These are phyloP conservation scores for Meleagris gallopavo DNA, from an alignment of 2,113 vertebrate species.

Conservation along the genomic window DNA sequence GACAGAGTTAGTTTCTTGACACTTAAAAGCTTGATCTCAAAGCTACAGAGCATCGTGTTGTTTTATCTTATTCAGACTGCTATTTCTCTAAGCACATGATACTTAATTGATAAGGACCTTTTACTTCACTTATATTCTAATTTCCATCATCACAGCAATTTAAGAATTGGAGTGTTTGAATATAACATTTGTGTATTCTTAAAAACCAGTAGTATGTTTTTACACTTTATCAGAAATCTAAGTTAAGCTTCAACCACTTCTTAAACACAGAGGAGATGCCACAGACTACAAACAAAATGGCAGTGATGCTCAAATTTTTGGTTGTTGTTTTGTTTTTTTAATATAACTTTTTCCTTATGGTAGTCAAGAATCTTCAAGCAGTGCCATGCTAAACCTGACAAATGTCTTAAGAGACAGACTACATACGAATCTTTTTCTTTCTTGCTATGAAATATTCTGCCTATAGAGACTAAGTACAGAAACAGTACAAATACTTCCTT, in stretches of 20 bases:
- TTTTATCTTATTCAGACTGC: neutral
- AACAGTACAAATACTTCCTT: neutral
- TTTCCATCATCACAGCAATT: neutral
- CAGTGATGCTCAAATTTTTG: neutral
- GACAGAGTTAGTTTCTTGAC: neutral
- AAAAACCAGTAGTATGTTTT: neutral
- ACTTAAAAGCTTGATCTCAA: neutral
- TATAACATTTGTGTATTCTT: neutral
- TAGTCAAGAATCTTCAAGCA: neutral
- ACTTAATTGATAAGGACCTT: neutral
- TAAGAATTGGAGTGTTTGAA: accelerated
- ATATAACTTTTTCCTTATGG: neutral
- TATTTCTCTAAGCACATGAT: neutral
- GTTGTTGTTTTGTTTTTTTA: neutral
- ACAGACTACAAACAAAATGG: neutral
- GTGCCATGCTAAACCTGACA: neutral
- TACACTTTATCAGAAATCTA: neutral
- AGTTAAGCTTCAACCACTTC: neutral
- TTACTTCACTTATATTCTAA: neutral
- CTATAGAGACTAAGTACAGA: neutral
- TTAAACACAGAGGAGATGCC: neutral
- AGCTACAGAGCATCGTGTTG: neutral
- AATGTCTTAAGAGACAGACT: neutral
- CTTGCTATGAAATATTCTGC: neutral
- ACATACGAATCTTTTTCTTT: neutral